Percentiles rank a stretch among this genome's conserved stretches.
Evolutionary conservation across 2,797 vertebrate genomes (phyloP).

Genomic region (Numenius phaeopus): DNA sequence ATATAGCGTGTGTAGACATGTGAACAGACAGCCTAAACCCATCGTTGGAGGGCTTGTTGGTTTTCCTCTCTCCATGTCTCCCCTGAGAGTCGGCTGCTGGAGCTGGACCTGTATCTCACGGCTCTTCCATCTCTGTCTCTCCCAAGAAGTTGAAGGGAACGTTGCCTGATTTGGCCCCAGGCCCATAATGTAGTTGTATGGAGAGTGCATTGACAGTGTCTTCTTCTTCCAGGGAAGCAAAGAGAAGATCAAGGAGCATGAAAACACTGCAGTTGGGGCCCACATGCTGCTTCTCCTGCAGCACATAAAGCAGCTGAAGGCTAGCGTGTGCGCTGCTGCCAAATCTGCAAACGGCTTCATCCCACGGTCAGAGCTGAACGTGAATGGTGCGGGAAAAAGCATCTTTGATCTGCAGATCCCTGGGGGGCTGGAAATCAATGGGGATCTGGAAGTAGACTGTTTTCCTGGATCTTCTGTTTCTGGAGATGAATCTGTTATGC

Average conservation of each 20-base stretch:
- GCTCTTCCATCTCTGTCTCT: not conserved
- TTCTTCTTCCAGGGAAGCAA: conserved; percentile 75
- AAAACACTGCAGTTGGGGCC: conserved; percentile 63
- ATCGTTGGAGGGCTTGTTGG: not conserved
- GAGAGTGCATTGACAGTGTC: not conserved
- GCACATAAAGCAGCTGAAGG: conserved; percentile 72
- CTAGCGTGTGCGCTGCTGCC: not conserved
- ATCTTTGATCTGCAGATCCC: conserved; percentile 63
- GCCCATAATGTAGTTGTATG: not conserved
- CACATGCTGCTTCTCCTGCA: conserved; percentile 84
- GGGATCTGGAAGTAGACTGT: conserved; percentile 69
- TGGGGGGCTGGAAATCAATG: conserved; percentile 26
- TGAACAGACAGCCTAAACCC: not conserved
- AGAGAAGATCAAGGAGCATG: conserved; percentile 82
- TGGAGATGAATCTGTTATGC: conserved; percentile 46
- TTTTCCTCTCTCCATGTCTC: not conserved
- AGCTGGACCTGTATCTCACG: not conserved
- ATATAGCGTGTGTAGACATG: not conserved
- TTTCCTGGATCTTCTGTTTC: conserved; percentile 21
- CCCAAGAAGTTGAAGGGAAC: not conserved
- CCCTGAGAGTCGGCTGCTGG: not conserved
- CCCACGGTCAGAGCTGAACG: not conserved
- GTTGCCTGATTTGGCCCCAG: not conserved
- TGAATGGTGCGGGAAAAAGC: conserved; percentile 31
- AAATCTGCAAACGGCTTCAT: not conserved